A percentile compares a stretch with the other conserved stretches of the same genome.
Conservation (phyloP, 2,113 vertebrate species). For the Potamarius usumacintae region DNA sequence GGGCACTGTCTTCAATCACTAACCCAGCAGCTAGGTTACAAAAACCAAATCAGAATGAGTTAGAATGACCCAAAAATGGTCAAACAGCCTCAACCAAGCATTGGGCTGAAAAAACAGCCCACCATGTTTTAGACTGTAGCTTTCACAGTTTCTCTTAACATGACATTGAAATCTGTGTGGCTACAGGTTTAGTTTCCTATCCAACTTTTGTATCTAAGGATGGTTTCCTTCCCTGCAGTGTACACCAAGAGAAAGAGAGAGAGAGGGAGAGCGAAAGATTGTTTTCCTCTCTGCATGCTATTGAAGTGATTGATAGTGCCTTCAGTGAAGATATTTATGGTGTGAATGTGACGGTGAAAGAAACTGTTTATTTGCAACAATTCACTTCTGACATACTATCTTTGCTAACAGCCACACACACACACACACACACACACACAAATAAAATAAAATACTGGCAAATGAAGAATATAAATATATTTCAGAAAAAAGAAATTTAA, state of each 20-base stretch:
- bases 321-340: slow-evolving; percentile 54
- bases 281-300: slow-evolving; percentile 37
- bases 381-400: slow-evolving; percentile 55
- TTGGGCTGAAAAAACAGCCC: too few relatives aligned
- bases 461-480: neutral
- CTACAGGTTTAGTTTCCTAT: neutral
- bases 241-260: neutral
- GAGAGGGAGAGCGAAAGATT: slow-evolving; percentile 16
- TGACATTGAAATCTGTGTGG: neutral
- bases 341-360: slow-evolving; percentile 46
- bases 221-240: slow-evolving; percentile 22
- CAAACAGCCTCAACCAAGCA: too few relatives aligned
- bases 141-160: neutral
- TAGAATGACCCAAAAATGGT: too few relatives aligned
- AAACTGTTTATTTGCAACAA: slow-evolving; percentile 59
- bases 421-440: slow-evolving; percentile 13
- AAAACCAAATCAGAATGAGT: too few relatives aligned
- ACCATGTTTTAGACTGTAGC: neutral
- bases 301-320: slow-evolving; percentile 53
- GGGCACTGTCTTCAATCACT: too few relatives aligned
- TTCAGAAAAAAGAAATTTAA: neutral
- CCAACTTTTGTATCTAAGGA: neutral
- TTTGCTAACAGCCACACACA: slow-evolving; percentile 38
- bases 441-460: slow-evolving; percentile 26
- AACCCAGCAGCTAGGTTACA: too few relatives aligned